phyloP scores from a whole-genome alignment of 2,113 vertebrate species.

The Onychostoma macrolepis region DNA sequence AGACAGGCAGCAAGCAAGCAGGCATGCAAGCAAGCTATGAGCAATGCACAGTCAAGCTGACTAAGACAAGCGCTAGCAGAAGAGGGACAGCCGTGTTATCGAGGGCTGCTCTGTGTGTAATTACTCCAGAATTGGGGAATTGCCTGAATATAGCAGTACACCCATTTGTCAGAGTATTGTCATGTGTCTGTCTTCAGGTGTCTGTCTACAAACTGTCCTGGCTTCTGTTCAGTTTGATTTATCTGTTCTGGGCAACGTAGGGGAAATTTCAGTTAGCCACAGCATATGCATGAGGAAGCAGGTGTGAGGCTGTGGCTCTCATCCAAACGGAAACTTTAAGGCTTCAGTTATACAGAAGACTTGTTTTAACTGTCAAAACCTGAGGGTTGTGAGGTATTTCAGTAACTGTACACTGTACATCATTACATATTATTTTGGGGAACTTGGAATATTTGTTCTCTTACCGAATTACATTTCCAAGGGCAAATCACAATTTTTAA shows the following conservation, averaged over 20 bases:
- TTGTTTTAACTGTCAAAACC: not conserved
- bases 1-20: constrained; percentile 57
- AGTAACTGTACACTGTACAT: not conserved
- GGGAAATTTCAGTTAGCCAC: not conserved
- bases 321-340: constrained; percentile 19
- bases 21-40: constrained; percentile 71
- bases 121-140: constrained; percentile 42
- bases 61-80: constrained; percentile 66
- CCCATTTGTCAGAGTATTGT: constrained; percentile 21
- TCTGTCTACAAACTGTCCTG: constrained; percentile 27
- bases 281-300: constrained; percentile 22
- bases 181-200: constrained; percentile 11
- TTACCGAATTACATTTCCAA: not conserved
- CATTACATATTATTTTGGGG: not conserved
- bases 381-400: not conserved
- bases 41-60: constrained; percentile 72
- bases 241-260: constrained; percentile 7
- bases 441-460: not conserved
- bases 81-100: constrained; percentile 40
- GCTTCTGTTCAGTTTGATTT: constrained; percentile 40
- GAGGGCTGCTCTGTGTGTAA: constrained; percentile 32
- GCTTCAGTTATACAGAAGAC: not conserved
- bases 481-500: not conserved
- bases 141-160: constrained; percentile 22
- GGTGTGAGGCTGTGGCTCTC: constrained; percentile 26